A percentile compares a stretch with the other conserved stretches of the same genome.
Conservation (phyloP, 2,888 invertebrate genomes). For the Blomia tropicalis region DNA sequence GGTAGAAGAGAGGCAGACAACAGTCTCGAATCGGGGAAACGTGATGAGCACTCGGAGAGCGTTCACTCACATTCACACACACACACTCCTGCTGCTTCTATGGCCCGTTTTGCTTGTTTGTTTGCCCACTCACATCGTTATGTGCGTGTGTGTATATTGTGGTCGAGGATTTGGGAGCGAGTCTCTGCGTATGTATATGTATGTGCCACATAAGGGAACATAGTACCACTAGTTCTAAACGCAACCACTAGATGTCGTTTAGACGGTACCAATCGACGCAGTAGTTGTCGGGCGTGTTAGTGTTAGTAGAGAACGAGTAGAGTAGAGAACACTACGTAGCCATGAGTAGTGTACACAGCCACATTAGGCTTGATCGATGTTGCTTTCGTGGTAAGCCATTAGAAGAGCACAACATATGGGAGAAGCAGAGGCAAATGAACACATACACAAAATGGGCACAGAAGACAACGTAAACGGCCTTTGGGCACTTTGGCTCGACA, state of each 20-base stretch:
- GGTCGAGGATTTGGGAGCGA: too few relatives aligned
- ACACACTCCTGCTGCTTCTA: background rate
- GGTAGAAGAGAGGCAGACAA: slow-evolving; percentile 3
- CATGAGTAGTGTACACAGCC: background rate
- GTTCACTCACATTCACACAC: background rate
- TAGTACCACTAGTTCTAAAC: background rate
- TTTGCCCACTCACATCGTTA: slow-evolving; percentile 7
- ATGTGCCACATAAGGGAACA: too few relatives aligned
- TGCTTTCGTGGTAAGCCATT: slow-evolving; percentile 1
- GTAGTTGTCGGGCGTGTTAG: background rate
- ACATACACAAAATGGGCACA: slow-evolving; percentile 4
- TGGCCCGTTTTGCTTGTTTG: background rate
- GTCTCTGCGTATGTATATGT: too few relatives aligned
- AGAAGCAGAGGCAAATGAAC: background rate
- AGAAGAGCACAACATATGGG: background rate
- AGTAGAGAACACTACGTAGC: background rate
- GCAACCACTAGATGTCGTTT: background rate
- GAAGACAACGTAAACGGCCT: background rate
- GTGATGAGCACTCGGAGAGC: background rate
- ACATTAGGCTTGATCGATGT: background rate
- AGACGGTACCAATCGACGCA: background rate
- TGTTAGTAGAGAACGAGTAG: too few relatives aligned
- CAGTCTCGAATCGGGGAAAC: slow-evolving; percentile 4
- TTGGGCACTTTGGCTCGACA: slow-evolving; percentile 5
- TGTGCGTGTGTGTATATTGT: too few relatives aligned